phyloP scores from a whole-genome alignment of 2,888 invertebrate genomes.

The Eupeodes luniger region DNA sequence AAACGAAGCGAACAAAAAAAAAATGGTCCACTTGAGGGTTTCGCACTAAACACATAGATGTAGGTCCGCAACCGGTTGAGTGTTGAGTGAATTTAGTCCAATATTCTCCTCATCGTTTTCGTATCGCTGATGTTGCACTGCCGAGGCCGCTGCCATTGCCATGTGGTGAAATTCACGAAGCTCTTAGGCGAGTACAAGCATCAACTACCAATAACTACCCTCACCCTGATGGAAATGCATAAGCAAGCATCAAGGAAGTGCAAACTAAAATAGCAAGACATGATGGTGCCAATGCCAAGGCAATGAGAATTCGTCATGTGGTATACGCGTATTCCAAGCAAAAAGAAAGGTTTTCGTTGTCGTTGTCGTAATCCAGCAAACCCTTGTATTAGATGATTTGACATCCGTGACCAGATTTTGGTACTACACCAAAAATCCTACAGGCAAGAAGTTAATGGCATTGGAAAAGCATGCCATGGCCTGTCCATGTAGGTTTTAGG shows the following conservation, averaged over 20 bases:
- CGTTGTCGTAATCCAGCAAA: constrained; percentile 46
- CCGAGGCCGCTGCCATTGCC: constrained; percentile 13
- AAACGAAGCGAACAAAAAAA: constrained; percentile 10
- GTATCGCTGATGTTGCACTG: too few relatives aligned
- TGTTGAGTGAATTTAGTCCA: constrained; percentile 56
- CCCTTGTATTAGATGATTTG: constrained; percentile 58
- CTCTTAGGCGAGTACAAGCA: constrained; percentile 72
- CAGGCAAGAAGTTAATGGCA: constrained; percentile 68
- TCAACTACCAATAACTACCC: constrained; percentile 59
- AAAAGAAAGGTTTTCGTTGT: constrained; percentile 42
- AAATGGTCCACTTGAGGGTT: constrained; percentile 62
- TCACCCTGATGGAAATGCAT: background rate
- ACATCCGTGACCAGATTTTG: constrained; percentile 76
- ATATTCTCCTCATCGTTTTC: constrained; percentile 6
- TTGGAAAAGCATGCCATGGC: background rate
- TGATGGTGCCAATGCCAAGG: constrained; percentile 41
- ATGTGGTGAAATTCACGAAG: constrained; percentile 72
- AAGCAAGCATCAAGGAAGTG: background rate
- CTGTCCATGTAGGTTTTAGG: background rate
- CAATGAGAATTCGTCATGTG: constrained; percentile 69
- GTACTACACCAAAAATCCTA: constrained; percentile 70
- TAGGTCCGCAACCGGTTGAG: constrained; percentile 70
- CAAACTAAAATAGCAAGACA: constrained; percentile 67
- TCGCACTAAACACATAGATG: constrained; percentile 72
- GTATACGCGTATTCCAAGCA: constrained; percentile 39